These are phyloP conservation scores for Rhincodon typus DNA, from an alignment of 2,797 vertebrate species.

Conservation along the genomic window DNA sequence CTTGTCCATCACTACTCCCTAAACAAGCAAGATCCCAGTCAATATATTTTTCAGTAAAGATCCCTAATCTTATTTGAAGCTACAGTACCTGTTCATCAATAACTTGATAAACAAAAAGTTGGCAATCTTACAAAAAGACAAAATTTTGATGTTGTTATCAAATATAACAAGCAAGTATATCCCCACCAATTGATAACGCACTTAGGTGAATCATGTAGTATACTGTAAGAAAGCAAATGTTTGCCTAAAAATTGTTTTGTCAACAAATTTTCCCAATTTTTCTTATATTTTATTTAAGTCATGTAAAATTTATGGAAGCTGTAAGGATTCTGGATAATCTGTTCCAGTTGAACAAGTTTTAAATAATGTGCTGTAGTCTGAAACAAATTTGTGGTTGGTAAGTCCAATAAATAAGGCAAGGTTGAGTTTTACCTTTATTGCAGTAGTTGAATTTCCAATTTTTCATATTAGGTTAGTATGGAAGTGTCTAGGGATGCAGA, in stretches of 20 bases:
- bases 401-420: background rate
- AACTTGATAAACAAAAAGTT: background rate
- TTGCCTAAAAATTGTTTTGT: background rate
- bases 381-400: background rate
- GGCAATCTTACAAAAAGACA: background rate
- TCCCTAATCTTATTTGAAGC: no score
- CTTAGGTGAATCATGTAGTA: background rate
- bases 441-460: background rate
- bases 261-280: background rate
- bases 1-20: no score
- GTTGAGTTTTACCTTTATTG: conserved; percentile 23
- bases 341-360: background rate
- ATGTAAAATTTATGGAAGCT: background rate
- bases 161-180: background rate
- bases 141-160: background rate
- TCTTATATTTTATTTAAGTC: background rate
- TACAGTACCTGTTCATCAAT: background rate
- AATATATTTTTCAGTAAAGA: no score
- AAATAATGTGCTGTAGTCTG: background rate
- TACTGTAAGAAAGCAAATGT: background rate
- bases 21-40: no score
- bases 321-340: background rate
- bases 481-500: background rate
- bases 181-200: background rate
- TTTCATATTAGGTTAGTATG: background rate